Conservation (phyloP, 2,113 vertebrate species). For the Pelecanus crispus region DNA sequence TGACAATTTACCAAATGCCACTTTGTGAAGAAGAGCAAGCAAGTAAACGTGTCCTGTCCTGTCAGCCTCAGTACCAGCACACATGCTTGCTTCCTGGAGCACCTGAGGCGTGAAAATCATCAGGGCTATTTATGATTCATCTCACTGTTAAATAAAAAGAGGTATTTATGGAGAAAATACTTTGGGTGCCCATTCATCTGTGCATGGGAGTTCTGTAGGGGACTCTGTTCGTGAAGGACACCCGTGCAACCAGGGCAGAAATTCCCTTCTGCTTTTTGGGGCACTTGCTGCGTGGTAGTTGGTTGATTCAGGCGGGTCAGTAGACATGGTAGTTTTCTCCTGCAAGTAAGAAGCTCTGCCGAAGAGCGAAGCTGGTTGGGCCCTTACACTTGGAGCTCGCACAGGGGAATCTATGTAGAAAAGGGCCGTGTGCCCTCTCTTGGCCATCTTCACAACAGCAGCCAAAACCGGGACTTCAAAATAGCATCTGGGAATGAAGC, state of each 20-base stretch:
- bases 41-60: not conserved
- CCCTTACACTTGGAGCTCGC: not conserved
- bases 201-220: not conserved
- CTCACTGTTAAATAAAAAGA: not conserved
- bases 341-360: no score
- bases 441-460: not conserved
- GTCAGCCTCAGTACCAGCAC: not conserved
- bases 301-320: not conserved
- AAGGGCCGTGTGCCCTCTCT: constrained; percentile 37
- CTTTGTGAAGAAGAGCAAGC: not conserved
- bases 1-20: constrained; percentile 5
- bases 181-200: not conserved
- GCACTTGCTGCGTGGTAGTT: not conserved
- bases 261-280: not conserved
- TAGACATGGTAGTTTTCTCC: not conserved
- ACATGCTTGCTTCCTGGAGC: not conserved
- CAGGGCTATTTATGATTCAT: not conserved
- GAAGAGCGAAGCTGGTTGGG: not conserved
- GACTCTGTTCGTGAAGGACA: not conserved
- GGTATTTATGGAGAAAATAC: not conserved
- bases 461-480: rapidly evolving
- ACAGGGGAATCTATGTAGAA: not conserved
- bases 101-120: not conserved
- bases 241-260: not conserved
- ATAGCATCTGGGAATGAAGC: no score